Evolutionary conservation across 2,888 invertebrate species (phyloP), one percentile per base, ranked within the genome.

Genomic region (Lasioglossum leucozonium): DNA sequence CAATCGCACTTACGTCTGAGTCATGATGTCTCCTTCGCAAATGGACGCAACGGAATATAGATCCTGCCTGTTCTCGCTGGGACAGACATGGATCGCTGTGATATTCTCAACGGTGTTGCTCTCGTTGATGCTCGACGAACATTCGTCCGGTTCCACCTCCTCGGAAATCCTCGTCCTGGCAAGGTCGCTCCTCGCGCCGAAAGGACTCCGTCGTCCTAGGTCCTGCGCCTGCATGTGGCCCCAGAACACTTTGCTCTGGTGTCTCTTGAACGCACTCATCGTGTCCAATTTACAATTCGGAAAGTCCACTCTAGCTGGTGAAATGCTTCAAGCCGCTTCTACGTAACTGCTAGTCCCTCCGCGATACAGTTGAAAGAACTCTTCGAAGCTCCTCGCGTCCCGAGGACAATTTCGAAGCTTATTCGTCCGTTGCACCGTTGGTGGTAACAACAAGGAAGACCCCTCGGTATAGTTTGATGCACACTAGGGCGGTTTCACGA

Each of bases 221-320:
- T 95, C 95, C 67, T 89, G 91, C 0, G 90, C 81, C 34, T 93
- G 94, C 95, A 95, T 95, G 74, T 93, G 93, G 5, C 89, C 86
- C 94, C 94, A 95, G 77, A 95, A 95, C 13, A 95, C 94, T 85
- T 92, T 93, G 80, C 95, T 95, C 85, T 93, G 94, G 81, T 92
- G 89, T 77, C 95, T 92, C 80, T 94, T 95, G 81, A 95, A 95
- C 4, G 88, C 91, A 47, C 93, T 95, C 95, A 94, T 94, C 2
- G 22, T 69, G 88, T 92, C 67, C 47, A 8, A 67, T 55, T 40
- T 16, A 37, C 62, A 62, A 10, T 55, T n/a, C 22, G 34, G 1
- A 47, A 34, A 18, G 3, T 22, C 18, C 18, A 34, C 51, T n/a
- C 10, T 55, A 8, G 10, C 1, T n/a, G 10, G 18, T 3, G 0